Evolutionary conservation across 2,113 vertebrate species (phyloP), one percentile per base, ranked within the genome.

Genomic region (Sporophila hypoxantha): DNA sequence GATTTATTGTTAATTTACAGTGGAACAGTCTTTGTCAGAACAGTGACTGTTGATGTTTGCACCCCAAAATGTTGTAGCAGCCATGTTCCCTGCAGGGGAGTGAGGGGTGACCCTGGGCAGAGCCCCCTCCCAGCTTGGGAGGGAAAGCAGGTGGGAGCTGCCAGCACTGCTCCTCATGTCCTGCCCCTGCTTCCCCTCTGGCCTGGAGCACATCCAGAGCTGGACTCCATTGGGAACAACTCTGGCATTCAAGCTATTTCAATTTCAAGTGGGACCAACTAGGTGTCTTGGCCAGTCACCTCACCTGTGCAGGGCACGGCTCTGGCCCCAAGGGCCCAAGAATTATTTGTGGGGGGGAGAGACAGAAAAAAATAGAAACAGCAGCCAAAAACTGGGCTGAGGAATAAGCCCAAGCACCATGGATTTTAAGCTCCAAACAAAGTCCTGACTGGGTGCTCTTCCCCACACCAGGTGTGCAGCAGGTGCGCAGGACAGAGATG

Each of bases 281-380:
- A n/a, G n/a, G n/a, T n/a, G n/a, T n/a, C n/a, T n/a, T n/a, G n/a
- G n/a, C n/a, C n/a, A n/a, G n/a, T 13, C 41, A 21, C 50, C 85
- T 44, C 73, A 9, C 50, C 68, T 2, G 27, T 3, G 5, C 9
- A 21, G 44, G 39, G 14, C 70, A 49, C 0, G 0, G 41, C 5
- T 49, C 27, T 30, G 56, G 56, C 21, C 36, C 12, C 2, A 13
- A 56, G 17, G 39, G 42, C 32, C 11, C 13, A 17, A 17, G 37
- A 56, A 37, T 47, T 34, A 39, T 2, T 2, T 16, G 32, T 0
- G 2, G 3, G 2, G 4, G 2, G 4, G 0, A 3, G 8, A 11
- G 19, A 26, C 23, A 27, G 23, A 16, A 36, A 36, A 50, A 30
- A 20, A 5, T n/a, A 36, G 9, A 16, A 30, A 46, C 1, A 22